Percentiles rank a stretch among this genome's conserved stretches.
These are phyloP conservation scores for Aplysia californica DNA, from an alignment of 1,140 invertebrate genomes.

Conservation along the genomic window DNA sequence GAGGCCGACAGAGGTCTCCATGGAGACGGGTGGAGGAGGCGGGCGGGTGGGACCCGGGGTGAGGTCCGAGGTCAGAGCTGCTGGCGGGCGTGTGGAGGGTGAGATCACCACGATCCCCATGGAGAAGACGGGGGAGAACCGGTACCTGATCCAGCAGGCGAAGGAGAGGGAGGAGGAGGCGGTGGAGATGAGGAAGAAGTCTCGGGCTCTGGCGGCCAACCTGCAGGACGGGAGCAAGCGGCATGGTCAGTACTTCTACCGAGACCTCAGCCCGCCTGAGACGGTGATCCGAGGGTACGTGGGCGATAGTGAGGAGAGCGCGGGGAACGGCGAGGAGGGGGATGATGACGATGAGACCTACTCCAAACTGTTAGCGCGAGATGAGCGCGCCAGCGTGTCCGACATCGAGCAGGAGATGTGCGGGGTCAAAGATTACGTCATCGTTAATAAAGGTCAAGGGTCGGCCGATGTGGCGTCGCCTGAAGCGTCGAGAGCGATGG, in stretches of 20 bases:
- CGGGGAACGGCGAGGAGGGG: not conserved
- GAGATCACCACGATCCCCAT: slow-evolving; percentile 6
- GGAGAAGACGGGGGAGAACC: slow-evolving; percentile 15
- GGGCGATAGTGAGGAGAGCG: slow-evolving; percentile 17
- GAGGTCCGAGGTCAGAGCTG: slow-evolving; percentile 11
- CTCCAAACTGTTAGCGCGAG: not conserved
- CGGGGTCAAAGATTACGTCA: not conserved
- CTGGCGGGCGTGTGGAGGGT: no score
- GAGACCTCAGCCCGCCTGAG: slow-evolving; percentile 8
- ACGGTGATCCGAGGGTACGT: slow-evolving; percentile 13
- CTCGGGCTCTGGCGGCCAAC: not conserved
- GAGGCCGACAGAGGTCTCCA: not conserved
- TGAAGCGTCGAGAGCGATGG: no score
- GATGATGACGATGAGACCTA: slow-evolving; percentile 3
- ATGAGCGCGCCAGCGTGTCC: not conserved
- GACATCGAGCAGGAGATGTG: not conserved
- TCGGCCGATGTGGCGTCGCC: not conserved
- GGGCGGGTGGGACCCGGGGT: not conserved
- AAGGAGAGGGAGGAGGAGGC: not conserved
- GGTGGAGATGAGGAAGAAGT: not conserved
- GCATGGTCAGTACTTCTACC: not conserved
- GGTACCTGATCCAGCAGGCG: slow-evolving; percentile 5
- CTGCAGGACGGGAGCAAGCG: not conserved
- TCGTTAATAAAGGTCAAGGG: not conserved
- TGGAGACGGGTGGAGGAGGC: not conserved